These are phyloP conservation scores for Watsonalla cultraria DNA, from an alignment of 2,888 invertebrate species.

Conservation along the genomic window DNA sequence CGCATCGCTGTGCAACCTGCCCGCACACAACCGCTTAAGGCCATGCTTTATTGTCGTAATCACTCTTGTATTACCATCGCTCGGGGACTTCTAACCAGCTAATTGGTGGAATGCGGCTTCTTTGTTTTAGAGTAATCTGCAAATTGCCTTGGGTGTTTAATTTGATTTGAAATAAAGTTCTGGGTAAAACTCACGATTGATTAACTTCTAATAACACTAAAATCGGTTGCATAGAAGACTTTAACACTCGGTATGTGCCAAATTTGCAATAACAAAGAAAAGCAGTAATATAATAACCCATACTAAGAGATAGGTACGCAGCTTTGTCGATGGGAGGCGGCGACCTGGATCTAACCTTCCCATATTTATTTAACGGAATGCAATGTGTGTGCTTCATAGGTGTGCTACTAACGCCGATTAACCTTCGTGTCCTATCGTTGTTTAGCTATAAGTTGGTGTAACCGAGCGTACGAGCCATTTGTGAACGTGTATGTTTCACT, in stretches of 20 bases:
- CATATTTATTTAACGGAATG: conserved; percentile 59
- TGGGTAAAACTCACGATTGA: too few species aligned
- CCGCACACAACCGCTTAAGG: not conserved
- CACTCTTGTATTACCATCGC: not conserved
- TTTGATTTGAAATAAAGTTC: too few species aligned
- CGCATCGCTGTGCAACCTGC: conserved; percentile 28
- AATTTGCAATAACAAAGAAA: not conserved
- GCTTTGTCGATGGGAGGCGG: conserved; percentile 30
- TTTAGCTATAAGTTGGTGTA: conserved; percentile 39
- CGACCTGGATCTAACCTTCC: conserved; percentile 41
- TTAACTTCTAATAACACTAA: too few species aligned
- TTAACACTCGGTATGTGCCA: too few species aligned
- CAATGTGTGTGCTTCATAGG: conserved; percentile 62
- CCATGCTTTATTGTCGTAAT: not conserved
- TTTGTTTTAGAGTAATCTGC: too few species aligned
- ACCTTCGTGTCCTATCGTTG: conserved; percentile 47
- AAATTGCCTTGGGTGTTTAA: too few species aligned
- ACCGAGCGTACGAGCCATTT: conserved; percentile 3
- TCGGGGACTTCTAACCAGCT: not conserved
- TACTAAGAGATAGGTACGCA: not conserved
- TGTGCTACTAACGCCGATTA: conserved; percentile 68
- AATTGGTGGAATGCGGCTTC: too few species aligned
- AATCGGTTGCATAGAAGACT: too few species aligned
- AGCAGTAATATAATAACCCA: too few species aligned
- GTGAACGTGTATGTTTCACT: conserved; percentile 17